Evolutionary conservation across 2,113 vertebrate species (phyloP).

Genomic region (Sprattus sprattus): DNA sequence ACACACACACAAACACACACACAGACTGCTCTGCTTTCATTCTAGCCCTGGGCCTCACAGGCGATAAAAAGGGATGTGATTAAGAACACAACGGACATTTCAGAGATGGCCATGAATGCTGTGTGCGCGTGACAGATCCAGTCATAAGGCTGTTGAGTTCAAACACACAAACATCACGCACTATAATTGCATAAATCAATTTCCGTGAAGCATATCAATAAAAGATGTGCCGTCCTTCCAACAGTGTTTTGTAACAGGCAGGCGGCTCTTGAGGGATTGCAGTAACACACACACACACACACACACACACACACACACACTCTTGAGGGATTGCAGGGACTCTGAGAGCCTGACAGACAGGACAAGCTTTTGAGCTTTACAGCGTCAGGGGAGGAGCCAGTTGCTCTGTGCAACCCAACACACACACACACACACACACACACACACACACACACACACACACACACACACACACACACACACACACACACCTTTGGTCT

Average conservation of each 20-base stretch:
- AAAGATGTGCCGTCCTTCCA: background rate
- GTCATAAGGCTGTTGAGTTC: background rate
- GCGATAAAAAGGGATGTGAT: background rate
- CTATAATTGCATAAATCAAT: background rate
- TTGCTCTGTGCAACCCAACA: background rate
- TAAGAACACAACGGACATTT: background rate
- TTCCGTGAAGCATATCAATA: background rate
- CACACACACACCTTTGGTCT: background rate
- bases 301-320: no score
- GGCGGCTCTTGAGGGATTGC: background rate
- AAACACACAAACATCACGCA: background rate
- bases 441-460: background rate
- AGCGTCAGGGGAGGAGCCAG: background rate
- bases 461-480: background rate
- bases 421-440: background rate
- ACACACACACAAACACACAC: no score
- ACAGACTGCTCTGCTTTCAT: background rate
- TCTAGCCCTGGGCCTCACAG: background rate
- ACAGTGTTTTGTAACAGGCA: background rate
- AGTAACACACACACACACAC: no score
- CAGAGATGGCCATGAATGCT: background rate
- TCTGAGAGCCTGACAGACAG: background rate
- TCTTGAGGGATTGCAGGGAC: background rate
- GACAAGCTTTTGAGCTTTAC: constrained; percentile 10
- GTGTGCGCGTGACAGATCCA: background rate